Evolutionary conservation across 2,113 vertebrate species (phyloP).

Genomic region (Microcebus ravelobensis): DNA sequence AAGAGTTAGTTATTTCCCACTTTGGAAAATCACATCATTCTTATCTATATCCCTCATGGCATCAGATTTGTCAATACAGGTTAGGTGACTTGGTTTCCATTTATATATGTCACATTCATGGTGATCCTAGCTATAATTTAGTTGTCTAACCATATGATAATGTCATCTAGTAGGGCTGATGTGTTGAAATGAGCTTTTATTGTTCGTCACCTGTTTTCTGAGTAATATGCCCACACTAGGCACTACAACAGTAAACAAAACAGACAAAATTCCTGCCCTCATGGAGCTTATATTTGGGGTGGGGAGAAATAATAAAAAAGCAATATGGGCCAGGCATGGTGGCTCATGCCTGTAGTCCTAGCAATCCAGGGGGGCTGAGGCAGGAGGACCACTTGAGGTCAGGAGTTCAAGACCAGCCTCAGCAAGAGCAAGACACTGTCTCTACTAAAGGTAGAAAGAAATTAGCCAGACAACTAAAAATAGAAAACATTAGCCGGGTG

Average conservation of each 20-base stretch:
- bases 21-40: not conserved
- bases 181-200: not conserved
- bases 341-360: too few species aligned
- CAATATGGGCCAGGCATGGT: too few species aligned
- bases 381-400: too few species aligned
- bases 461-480: too few species aligned
- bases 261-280: not conserved
- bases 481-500: too few species aligned
- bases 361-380: too few species aligned
- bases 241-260: not conserved
- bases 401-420: too few species aligned
- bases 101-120: not conserved
- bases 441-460: too few species aligned
- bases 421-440: too few species aligned
- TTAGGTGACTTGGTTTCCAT: not conserved
- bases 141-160: not conserved
- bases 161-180: not conserved
- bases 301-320: not conserved
- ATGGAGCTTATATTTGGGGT: not conserved
- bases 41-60: not conserved
- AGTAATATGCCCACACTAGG: not conserved
- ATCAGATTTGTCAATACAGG: not conserved
- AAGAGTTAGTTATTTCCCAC: not conserved
- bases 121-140: not conserved
- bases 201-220: not conserved